These are phyloP conservation scores for Setophaga petechia DNA, from an alignment of 2,113 vertebrate genomes.

Conservation along the genomic window DNA sequence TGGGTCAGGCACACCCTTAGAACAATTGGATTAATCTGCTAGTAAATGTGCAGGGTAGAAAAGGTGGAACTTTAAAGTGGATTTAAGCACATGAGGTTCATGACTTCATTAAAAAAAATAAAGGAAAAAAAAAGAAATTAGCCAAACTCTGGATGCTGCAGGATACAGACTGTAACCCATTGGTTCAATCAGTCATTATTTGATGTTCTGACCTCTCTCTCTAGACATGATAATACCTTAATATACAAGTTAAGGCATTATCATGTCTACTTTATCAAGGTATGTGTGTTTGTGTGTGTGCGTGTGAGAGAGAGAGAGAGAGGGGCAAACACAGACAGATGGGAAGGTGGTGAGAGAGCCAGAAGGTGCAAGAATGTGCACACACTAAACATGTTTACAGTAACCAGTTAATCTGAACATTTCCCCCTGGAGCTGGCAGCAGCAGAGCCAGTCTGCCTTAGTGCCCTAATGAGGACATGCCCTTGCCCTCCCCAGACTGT, in stretches of 20 bases:
- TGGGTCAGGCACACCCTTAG: not conserved
- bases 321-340: not conserved
- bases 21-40: not conserved
- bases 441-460: not conserved
- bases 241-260: not conserved
- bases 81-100: not conserved
- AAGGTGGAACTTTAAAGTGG: not conserved
- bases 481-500: not conserved
- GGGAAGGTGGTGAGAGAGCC: not conserved
- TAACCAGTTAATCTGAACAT: not conserved
- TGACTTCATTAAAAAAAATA: not conserved
- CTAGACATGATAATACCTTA: no score
- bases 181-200: not conserved
- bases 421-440: not conserved
- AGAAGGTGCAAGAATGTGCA: not conserved
- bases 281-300: accelerated
- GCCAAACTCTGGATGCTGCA: not conserved
- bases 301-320: not conserved
- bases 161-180: accelerated
- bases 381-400: not conserved
- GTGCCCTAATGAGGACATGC: accelerated
- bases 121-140: not conserved
- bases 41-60: not conserved
- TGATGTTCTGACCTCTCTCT: not conserved
- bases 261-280: not conserved